Conservation (phyloP, 2,888 invertebrate species). For the Zygogramma bicolorata region DNA sequence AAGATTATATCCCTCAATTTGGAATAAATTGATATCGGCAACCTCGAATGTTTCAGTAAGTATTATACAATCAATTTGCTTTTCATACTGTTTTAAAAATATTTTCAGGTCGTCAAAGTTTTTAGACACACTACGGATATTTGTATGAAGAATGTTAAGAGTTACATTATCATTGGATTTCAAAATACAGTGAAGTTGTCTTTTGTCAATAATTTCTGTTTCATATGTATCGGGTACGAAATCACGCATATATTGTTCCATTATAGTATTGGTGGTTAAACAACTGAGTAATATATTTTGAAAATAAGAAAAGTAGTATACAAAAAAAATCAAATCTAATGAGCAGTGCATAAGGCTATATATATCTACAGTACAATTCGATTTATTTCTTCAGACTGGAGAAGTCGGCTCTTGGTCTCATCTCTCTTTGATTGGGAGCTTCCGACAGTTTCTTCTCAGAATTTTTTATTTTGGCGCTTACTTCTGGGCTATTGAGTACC, state of each 20-base stretch:
- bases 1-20: background rate
- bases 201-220: background rate
- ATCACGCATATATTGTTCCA: background rate
- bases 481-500: no score
- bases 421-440: background rate
- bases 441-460: background rate
- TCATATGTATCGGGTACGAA: background rate
- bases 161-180: background rate
- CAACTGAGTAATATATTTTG: background rate
- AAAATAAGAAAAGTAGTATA: background rate
- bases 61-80: background rate
- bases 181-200: background rate
- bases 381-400: background rate
- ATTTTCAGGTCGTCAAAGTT: background rate
- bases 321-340: background rate
- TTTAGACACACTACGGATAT: background rate
- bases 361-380: background rate
- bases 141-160: background rate
- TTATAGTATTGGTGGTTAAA: background rate
- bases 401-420: background rate
- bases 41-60: background rate
- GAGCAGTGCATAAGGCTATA: background rate
- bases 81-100: background rate
- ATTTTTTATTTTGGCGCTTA: no score
- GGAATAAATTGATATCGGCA: background rate